phyloP scores from a whole-genome alignment of 2,113 vertebrate genomes.

The Vimba vimba region DNA sequence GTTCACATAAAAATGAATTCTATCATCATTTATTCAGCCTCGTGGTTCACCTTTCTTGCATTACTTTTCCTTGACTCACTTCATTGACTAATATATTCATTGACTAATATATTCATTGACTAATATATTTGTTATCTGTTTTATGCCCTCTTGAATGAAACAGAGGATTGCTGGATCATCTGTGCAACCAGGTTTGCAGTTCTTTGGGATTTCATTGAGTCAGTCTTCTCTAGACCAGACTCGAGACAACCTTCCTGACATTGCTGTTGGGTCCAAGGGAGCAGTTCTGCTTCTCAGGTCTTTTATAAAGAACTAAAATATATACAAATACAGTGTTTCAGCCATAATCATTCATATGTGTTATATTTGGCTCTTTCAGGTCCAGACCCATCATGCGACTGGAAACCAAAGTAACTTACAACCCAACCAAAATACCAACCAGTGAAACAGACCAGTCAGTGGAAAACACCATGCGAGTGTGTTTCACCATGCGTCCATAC shows the following conservation, averaged over 20 bases:
- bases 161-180: constrained; percentile 72
- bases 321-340: not conserved
- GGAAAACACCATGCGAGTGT: constrained; percentile 49
- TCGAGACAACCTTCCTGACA: constrained; percentile 65
- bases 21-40: no score
- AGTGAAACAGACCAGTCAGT: constrained; percentile 45
- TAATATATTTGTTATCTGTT: no score
- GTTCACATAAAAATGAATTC: no score
- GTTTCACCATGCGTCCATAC: constrained; percentile 66
- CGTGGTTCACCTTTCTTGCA: no score
- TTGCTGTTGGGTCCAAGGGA: constrained; percentile 75
- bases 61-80: no score
- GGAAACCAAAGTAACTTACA: constrained; percentile 56
- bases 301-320: not conserved
- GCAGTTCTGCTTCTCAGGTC: constrained; percentile 73
- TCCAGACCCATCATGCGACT: constrained; percentile 72
- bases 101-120: no score
- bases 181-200: constrained; percentile 62
- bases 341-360: not conserved
- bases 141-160: no score
- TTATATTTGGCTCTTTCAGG: constrained; percentile 57
- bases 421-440: constrained; percentile 60
- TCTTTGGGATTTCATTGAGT: constrained; percentile 75
- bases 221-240: constrained; percentile 68
- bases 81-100: no score